Evolutionary conservation across 2,797 vertebrate species (phyloP).

Genomic region (Apogon hyalosoma): DNA sequence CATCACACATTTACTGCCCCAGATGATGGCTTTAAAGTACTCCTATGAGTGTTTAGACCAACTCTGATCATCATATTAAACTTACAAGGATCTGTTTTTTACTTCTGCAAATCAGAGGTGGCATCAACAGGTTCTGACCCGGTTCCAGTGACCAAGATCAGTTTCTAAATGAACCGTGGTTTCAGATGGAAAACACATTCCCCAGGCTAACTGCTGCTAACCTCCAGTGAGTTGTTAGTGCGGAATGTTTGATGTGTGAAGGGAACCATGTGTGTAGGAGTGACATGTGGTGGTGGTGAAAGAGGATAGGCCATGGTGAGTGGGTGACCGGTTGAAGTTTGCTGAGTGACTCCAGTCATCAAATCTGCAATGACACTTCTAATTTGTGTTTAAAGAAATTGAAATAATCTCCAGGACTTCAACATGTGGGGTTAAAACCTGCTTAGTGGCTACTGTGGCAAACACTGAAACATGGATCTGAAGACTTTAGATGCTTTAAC

Average conservation of each 20-base stretch:
- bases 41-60: too few relatives aligned
- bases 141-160: conserved; percentile 36
- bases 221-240: conserved; percentile 70
- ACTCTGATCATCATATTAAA: background rate
- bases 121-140: conserved; percentile 49
- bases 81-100: conserved; percentile 26
- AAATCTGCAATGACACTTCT: background rate
- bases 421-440: background rate
- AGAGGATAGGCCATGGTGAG: conserved; percentile 53
- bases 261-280: conserved; percentile 69
- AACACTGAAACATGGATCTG: background rate
- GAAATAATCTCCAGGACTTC: background rate
- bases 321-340: conserved; percentile 35
- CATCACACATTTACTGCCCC: too few relatives aligned
- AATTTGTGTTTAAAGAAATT: background rate
- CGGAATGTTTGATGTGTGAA: conserved; percentile 68
- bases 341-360: background rate
- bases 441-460: background rate
- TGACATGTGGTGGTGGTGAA: conserved; percentile 67
- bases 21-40: too few relatives aligned
- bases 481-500: background rate
- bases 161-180: conserved; percentile 45
- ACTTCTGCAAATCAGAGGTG: conserved; percentile 56
- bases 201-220: conserved; percentile 50
- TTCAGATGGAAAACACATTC: conserved; percentile 75